phyloP scores from a whole-genome alignment of 2,113 vertebrate species.

The Erythrocercus mccallii region DNA sequence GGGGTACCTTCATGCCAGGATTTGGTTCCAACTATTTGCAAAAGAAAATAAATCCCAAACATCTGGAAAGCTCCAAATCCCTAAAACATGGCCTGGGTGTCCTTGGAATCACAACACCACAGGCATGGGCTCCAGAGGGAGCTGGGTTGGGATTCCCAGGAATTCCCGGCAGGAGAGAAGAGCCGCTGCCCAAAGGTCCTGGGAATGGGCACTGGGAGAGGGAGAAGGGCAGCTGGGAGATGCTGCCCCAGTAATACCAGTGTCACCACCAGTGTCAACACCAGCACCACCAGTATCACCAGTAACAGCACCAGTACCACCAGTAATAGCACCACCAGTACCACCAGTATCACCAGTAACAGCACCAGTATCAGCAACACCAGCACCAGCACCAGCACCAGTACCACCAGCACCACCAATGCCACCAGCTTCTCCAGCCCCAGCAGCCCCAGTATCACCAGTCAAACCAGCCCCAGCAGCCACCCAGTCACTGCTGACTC shows the following conservation, averaged over 20 bases:
- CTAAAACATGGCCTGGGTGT: neutral
- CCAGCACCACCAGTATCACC: neutral
- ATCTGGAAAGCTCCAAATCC: neutral
- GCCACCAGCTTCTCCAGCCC: neutral
- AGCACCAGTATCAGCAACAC: neutral
- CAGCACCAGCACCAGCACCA: too few relatives aligned
- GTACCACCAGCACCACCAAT: neutral
- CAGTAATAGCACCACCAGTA: neutral
- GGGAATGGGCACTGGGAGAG: neutral
- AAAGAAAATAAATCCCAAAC: neutral
- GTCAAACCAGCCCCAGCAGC: neutral
- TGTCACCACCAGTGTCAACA: neutral
- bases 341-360: neutral
- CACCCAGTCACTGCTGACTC: slow-evolving; percentile 70
- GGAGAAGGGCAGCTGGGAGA: neutral
- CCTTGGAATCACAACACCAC: neutral
- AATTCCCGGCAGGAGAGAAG: accelerated
- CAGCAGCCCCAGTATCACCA: neutral
- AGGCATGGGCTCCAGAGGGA: neutral
- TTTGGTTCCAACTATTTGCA: neutral
- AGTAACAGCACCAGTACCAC: neutral
- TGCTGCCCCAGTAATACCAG: neutral
- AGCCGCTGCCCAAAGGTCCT: neutral
- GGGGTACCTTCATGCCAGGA: neutral
- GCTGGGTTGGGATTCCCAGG: neutral